Evolutionary conservation across 92 coral and sea anemone species (phyloP).

Genomic region (Phymanthus crucifer): DNA sequence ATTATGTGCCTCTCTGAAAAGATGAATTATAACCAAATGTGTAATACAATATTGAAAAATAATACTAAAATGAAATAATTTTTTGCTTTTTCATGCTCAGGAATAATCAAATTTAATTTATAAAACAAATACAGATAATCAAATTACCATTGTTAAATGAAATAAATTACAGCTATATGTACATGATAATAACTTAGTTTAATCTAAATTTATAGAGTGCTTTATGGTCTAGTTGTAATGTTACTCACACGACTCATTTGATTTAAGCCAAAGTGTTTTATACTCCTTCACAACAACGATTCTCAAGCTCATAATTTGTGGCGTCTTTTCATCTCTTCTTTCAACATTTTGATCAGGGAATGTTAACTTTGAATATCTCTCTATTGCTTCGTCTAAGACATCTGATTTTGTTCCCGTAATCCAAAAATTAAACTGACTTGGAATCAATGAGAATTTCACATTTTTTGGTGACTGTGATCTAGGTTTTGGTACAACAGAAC

Average conservation of each 20-base stretch:
- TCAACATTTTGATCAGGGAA: slow-evolving; percentile 61
- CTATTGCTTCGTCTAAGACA: slow-evolving; percentile 66
- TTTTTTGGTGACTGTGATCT: slow-evolving; percentile 58
- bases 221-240: no score
- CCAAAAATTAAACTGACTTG: slow-evolving; percentile 53
- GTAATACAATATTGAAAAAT: no score
- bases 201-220: no score
- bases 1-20: no score
- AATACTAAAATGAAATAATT: no score
- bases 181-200: no score
- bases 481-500: slow-evolving; percentile 89
- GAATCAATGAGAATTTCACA: slow-evolving; percentile 43
- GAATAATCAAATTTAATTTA: no score
- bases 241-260: slow-evolving; percentile 86
- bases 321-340: slow-evolving; percentile 18
- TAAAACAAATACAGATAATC: no score
- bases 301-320: slow-evolving; percentile 49
- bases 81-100: no score
- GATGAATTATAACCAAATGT: no score
- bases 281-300: slow-evolving; percentile 68
- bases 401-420: slow-evolving; percentile 64
- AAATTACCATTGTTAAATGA: no score
- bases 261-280: slow-evolving; percentile 49
- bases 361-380: slow-evolving; percentile 65
- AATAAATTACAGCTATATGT: no score